Evolutionary conservation across 2,113 vertebrate species (phyloP), one percentile per base, ranked within the genome.

Genomic region (Dipodomys ordii): DNA sequence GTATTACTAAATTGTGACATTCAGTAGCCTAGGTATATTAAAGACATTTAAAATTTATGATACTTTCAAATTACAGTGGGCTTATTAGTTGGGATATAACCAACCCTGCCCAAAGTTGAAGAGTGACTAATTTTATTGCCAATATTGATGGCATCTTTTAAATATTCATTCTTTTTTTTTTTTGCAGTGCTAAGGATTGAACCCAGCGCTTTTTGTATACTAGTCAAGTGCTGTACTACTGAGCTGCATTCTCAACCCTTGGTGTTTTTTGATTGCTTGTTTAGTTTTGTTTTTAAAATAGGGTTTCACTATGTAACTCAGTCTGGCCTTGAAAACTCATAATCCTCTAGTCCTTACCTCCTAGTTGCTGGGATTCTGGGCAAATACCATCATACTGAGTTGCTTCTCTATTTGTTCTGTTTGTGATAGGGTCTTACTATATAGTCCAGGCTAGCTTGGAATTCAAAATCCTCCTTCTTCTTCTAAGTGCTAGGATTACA

Each of bases 51-150:
- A 20, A 23, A 78, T 23, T 68, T 53, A 8, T 77, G 64, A 53
- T 27, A 25, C 18, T 78, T 67, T 78, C 39, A 39, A 44, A 9
- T 19, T 87, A 32, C 23, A 19, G 62, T 46, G 53, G 69, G 19
- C 74, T 87, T 74, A 74, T 44, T 76, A 27, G 25, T 64, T 44
- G 23, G n/a, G 57, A 32, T n/a, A 6, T 27, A 53, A 67, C 16
- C 27, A 65, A 32, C 27, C 39, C 22, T 87, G 27, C 76, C 49
- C 49, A 49, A 62, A 77, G 8, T 28, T 67, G 44, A 67, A 22
- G 9, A 62, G 23, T 53, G 71, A 78, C 74, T 78, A 82, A 65
- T 92, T 82, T 62, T 86, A 11, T 89, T 95, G 20, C 46, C 72
- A 46, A 35, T 68, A 77, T 49, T 49, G 49, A 73, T 73, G 28